These are phyloP conservation scores for Agapornis canus DNA, from an alignment of 2,797 vertebrate genomes.

Conservation along the genomic window DNA sequence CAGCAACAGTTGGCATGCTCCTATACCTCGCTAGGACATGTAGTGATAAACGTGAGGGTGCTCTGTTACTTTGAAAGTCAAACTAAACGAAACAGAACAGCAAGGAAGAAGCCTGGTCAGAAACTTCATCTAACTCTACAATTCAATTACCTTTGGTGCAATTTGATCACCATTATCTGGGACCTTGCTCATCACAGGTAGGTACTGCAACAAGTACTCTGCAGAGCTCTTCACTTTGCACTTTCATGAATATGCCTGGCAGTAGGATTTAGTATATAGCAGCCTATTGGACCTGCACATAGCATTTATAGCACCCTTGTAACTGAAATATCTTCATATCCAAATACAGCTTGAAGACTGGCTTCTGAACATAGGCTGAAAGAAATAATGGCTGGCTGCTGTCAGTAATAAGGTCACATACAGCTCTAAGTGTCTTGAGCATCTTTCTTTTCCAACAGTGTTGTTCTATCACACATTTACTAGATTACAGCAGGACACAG, in stretches of 20 bases:
- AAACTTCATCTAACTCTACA: background rate
- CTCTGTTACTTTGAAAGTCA: background rate
- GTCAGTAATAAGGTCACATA: background rate
- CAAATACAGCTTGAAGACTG: background rate
- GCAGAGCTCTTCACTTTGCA: background rate
- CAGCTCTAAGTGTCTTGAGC: background rate
- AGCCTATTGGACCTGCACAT: background rate
- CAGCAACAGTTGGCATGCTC: background rate
- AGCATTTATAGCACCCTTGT: background rate
- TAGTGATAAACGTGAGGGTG: background rate
- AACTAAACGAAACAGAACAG: background rate
- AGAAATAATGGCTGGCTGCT: background rate
- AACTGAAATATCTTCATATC: background rate
- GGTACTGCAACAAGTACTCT: background rate
- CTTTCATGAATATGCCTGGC: accelerated
- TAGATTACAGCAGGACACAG: background rate
- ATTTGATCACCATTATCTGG: background rate
- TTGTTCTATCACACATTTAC: background rate
- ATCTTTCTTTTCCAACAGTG: background rate
- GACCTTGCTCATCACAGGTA: background rate
- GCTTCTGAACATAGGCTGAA: background rate
- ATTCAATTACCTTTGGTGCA: background rate
- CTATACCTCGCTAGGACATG: background rate
- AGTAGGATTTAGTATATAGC: background rate
- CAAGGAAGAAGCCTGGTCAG: background rate